phyloP scores from a whole-genome alignment of 1,140 invertebrate species.

The Ostrea denselamellosa region DNA sequence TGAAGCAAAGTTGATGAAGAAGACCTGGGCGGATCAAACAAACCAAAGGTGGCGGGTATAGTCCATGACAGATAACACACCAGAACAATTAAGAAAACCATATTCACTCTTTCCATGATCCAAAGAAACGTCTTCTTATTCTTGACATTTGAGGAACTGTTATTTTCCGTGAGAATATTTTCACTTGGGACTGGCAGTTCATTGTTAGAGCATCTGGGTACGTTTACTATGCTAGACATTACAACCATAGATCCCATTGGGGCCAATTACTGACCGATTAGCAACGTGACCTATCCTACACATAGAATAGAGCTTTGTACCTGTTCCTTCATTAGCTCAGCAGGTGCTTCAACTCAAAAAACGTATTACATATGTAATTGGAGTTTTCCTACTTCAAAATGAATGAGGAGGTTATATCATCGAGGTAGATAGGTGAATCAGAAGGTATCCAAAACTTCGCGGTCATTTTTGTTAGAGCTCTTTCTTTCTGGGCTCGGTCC shows the following conservation, averaged over 20 bases:
- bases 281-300: constrained; percentile 33
- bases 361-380: constrained; percentile 40
- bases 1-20: constrained; percentile 17
- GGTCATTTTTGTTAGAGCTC: constrained; percentile 32
- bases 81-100: constrained; percentile 54
- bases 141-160: neutral
- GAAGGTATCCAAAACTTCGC: constrained; percentile 3
- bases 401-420: constrained; percentile 36
- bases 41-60: constrained; percentile 55
- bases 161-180: constrained; percentile 27
- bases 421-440: constrained; percentile 28
- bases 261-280: constrained; percentile 44
- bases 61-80: constrained; percentile 56
- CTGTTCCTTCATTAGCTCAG: constrained; percentile 26
- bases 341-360: constrained; percentile 28
- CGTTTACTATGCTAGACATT: neutral
- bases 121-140: constrained; percentile 40
- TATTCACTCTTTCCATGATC: constrained; percentile 55
- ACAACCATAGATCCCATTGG: neutral
- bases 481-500: constrained; percentile 25
- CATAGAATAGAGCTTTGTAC: constrained; percentile 24
- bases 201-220: constrained; percentile 7
- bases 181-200: neutral
- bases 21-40: constrained; percentile 43
- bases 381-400: constrained; percentile 33